Evolutionary conservation across 1,140 invertebrate species (phyloP), one percentile per base, ranked within the genome.

Genomic region (Pemphigus obesinymphae): DNA sequence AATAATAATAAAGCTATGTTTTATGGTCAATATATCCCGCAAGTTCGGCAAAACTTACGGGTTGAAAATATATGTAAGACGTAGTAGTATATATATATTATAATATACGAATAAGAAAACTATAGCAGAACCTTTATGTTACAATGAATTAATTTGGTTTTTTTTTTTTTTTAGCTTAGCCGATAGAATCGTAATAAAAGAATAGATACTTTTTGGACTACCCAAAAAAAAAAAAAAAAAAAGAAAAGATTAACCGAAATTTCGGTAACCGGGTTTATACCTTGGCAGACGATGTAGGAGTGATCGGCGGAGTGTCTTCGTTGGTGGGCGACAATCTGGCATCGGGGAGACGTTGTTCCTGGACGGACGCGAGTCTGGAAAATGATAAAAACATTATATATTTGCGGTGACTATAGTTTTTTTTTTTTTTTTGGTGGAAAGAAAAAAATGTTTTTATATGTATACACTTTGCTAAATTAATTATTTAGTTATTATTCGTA

Each of bases 301-400:
- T 91, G 85, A 89, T 88, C n/a, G 88, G 86, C 83, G 89, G 89
- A 83, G 89, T 92, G 86, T 90, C 91, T 84, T 84, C 87, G 76
- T 87, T 87, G 82, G 86, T 91, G 82, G 92, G 91, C 3, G 91
- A 92, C n/a, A 90, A 86, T 82, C 91, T 88, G 80, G 88, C 85
- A 83, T 89, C 88, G 15, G 94, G 94, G 83, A 95, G 88, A 84
- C 95, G 91, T 87, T 97, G 95, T 87, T 97, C 96, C 90, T 97
- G 96, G 48, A 97, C 96, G 86, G 95, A 96, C 55, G 96, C 96
- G 87, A 97, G 90, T 86, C 96, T 97, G 86, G 40, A 86, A 87
- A 85, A 72, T 26, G 11, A 72, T 50, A 23, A 72, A 53, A 66
- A 15, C 17, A 17, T 5, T 6, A 68, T n/a, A n/a, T n/a, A n/a